These are phyloP conservation scores for Elephantulus edwardii DNA, from an alignment of 2,113 vertebrate genomes.

Conservation along the genomic window DNA sequence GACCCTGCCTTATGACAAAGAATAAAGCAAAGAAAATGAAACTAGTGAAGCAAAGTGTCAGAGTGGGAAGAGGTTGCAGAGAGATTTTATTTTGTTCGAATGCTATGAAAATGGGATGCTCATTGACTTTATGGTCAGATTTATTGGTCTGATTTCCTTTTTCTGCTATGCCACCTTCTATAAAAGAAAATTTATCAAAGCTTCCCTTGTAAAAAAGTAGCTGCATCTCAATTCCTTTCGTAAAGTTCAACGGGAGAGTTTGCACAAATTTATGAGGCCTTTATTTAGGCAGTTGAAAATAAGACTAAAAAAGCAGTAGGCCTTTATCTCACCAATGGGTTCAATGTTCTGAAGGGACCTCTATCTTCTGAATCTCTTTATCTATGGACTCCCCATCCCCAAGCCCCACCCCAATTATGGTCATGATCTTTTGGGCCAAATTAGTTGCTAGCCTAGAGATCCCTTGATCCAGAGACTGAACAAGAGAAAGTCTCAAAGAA, in stretches of 20 bases:
- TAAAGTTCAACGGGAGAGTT: constrained; percentile 19
- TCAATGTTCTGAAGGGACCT: background rate
- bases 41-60: background rate
- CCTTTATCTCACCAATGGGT: background rate
- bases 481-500: background rate
- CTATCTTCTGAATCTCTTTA: background rate
- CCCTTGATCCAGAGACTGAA: background rate
- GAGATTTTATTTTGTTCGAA: constrained; percentile 4
- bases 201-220: background rate
- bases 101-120: background rate
- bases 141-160: constrained; percentile 31
- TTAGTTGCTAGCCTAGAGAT: background rate
- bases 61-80: background rate
- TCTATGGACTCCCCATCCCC: background rate
- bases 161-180: background rate
- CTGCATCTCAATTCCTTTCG: background rate
- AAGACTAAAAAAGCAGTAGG: background rate
- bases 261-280: background rate
- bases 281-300: constrained; percentile 20
- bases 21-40: constrained; percentile 58
- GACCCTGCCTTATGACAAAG: constrained; percentile 16
- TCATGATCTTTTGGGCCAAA: too few relatives aligned
- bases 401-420: too few relatives aligned
- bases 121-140: constrained; percentile 32
- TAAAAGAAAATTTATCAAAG: constrained; percentile 13